Base-by-base conservation (phyloP, 2,113 vertebrate genomes). In the Cisticola juncidis region DNA sequence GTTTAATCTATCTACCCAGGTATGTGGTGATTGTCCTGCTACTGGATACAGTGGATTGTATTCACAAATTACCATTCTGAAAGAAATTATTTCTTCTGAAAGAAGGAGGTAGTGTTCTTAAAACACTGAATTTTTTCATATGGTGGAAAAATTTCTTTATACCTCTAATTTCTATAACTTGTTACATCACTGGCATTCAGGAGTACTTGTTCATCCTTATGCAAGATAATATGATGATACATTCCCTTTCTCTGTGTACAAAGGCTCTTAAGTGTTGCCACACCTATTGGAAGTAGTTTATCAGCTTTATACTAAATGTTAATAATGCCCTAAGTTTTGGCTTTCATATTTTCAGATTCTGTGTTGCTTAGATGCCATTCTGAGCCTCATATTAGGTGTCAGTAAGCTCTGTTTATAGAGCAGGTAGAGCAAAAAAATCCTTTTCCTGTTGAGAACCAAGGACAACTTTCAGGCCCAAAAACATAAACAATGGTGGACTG, bases 21-120 rank as follows among this genome's bases (percentile, higher is more conserved):
- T 24, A 79, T 0, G 0, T 17, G 58, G 3, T 6, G 4, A 7
- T n/a, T 38, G 17, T 74, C 11, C 38, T 57, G 2, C 9, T 57
- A 57, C 22, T 36, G 9, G 12, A 11, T 45, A 36, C 12, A 53
- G 19, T 31, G 14, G 9, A 58, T 18, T 12, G 6, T 35, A n/a
- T 28, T 40, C 0, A 58, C 82, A 4, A 86, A 66, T 54, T 42
- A 29, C 2, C 21, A 3, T 48, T 94, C 28, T 58, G 42, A 85
- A 81, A 66, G 2, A 84, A 90, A 65, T 33, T 28, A 1, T 5
- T 81, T 86, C 48, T 56, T 73, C 10, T 81, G 50, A 65, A 47
- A 61, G 4, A 70, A 33, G 4, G 44, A 69, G 33, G 51, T 31
- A 17, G 25, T 76, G 24, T 33, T 60, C 9, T 65, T 54, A 77